Conservation (phyloP, 2,113 vertebrate species). For the Perccottus glenii region DNA sequence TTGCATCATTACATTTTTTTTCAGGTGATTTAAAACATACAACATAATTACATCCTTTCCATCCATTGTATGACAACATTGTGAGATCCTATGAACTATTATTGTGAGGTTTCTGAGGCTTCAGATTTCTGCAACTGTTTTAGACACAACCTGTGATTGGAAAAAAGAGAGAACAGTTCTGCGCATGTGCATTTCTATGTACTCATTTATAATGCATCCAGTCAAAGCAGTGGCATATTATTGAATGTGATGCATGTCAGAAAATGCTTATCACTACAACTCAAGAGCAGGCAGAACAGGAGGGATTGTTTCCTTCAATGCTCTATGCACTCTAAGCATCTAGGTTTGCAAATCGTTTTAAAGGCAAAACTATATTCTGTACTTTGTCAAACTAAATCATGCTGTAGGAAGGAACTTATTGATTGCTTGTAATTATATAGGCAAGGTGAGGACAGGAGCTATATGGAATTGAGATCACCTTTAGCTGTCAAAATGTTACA, state of each 20-base stretch:
- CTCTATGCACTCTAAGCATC: slow-evolving; percentile 20
- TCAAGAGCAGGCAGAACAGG: slow-evolving; percentile 56
- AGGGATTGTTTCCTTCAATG: slow-evolving; percentile 41
- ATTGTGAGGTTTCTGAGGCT: neutral
- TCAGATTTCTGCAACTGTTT: neutral
- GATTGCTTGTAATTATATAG: slow-evolving; percentile 37
- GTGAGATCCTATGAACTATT: no score
- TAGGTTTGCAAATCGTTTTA: slow-evolving; percentile 3
- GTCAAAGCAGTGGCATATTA: slow-evolving; percentile 68
- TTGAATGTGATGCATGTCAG: slow-evolving; percentile 75
- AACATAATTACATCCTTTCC: no score
- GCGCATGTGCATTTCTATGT: slow-evolving; percentile 31
- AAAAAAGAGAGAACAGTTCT: neutral
- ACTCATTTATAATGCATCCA: slow-evolving; percentile 75
- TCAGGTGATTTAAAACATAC: no score
- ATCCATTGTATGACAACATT: no score
- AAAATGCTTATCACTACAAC: slow-evolving; percentile 60
- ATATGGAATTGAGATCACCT: slow-evolving; percentile 30
- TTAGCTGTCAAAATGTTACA: slow-evolving; percentile 32
- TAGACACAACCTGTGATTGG: neutral
- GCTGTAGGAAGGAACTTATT: slow-evolving; percentile 5
- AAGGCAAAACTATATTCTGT: slow-evolving; percentile 12
- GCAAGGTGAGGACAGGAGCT: slow-evolving; percentile 26
- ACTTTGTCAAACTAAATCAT: slow-evolving; percentile 33
- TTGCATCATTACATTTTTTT: no score